Evolutionary conservation across 2,797 vertebrate species (phyloP), one percentile per base, ranked within the genome.

Genomic region (Sebastes vulpes): DNA sequence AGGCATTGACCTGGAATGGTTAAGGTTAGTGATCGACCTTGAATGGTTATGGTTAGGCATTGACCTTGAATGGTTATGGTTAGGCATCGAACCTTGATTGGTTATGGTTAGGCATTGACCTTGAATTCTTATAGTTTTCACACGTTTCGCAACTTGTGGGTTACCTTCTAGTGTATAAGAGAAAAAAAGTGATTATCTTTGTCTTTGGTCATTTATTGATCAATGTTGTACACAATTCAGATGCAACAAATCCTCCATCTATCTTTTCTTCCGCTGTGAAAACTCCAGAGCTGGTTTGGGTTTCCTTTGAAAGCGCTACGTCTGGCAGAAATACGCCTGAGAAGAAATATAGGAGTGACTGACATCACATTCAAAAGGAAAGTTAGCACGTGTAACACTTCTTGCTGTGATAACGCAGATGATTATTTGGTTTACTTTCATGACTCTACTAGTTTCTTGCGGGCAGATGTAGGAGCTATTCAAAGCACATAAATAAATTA

Each of bases 391-490:
- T 83, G 26, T 26, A 14, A 42, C 25, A 28, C 29, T 20, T 32
- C 52, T 59, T 29, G 12, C 82, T 65, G 35, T 20, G 20, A 65
- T 67, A 67, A 48, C 4, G 1, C 50, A 48, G 75, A 54, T 46
- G 52, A 64, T 29, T 72, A 46, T 56, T 75, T 64, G 21, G 60
- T 65, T 64, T 54, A 5, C 56, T 86, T 70, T 75, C 66, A 77
- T 75, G 50, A 60, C 10, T 77, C 26, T 31, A 35, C 56, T 11
- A 6, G 20, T 64, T 61, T 68, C 59, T 58, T 31, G 9, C 14
- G 60, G 67, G 46, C 57, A 21, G 53, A 64, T 64, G 31, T 7
- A 67, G 74, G 57, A 73, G 28, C 29, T 38, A 10, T 20, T 66
- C 52, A 31, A 67, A 64, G 38, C 7, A 64, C n/a, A 56, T 3